Evolutionary conservation across 35 echinoderm and acorn worm species (phyloP), one percentile per base, ranked within the genome.

Genomic region (Amphiura filiformis): DNA sequence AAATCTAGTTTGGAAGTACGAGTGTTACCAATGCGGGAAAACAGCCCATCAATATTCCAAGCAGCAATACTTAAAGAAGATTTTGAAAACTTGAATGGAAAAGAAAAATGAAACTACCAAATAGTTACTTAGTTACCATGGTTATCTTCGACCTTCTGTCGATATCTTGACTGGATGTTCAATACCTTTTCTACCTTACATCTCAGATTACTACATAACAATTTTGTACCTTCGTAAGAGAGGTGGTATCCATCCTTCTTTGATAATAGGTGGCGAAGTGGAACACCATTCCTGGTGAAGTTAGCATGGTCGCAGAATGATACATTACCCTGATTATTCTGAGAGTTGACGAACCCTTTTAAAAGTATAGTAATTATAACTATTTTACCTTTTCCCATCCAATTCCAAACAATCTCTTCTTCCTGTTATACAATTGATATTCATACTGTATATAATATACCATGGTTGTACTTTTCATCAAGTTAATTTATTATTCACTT

Each of bases 161-260:
- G 15, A 70, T 70, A 70, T 70, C 61, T 70, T 70, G 61, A 70
- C 28, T 70, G 15, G 61, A 70, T 70, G 61, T 70, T 70, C 28
- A 70, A 30, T 70, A 70, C 61, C 61, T 70, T 70, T 30, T 70
- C 61, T 26, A 70, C 20, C 44, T 70, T 70, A 70, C 61, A 70
- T 70, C 61, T 70, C 15, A 70, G 15, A 70, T 70, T 70, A 70
- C 61, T 70, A 70, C 61, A 70, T 70, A 70, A 23, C 61, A 70
- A 30, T 30, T 70, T 18, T 1, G 2, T 15, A 70, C 61, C 61
- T 70, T 11, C 61, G 28, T 70, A 13, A 70, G 61, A 70, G 17
- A 70, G 28, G 61, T 70, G 61, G 28, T 11, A 70, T n/a, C 61
- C 61, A 70, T 70, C 61, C 61, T 70, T 70, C 28, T 70, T 70